Evolutionary conservation across 2,888 invertebrate genomes (phyloP), one percentile per base, ranked within the genome.

Genomic region (Empis livida): DNA sequence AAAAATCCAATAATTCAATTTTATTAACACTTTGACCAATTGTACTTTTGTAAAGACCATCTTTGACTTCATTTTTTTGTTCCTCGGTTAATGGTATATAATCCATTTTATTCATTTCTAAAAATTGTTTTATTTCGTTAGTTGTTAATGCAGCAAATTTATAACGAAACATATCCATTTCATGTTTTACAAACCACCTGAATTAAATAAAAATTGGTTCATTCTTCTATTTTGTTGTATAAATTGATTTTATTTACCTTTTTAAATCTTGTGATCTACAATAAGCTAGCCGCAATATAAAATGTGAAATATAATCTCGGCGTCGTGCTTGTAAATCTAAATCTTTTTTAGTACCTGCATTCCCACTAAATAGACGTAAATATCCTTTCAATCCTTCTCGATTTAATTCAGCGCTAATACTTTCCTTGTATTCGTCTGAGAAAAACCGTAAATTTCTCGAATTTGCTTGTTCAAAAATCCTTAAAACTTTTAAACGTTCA

Each of bases 301-400:
- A 96, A 67, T 99, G 97, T 1, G 96, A 91, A 44, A 95, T 77
- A 59, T 89, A 84, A 68, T 99, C 97, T 51, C 79, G 77, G 31
- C 78, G 75, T 47, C 88, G 74, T 1, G 79, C 78, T 61, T 81
- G 77, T 40, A 80, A 62, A 59, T 84, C 82, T 2, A 69, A 61
- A 51, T 82, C 81, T 13, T 71, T 71, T 38, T 74, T 73, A 9
- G 72, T 70, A 56, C 71, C 73, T 37, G 71, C 75, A 45, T 71
- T 69, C 47, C 73, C 74, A 55, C 77, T 72, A 52, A 83, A 73
- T 16, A 85, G 68, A 53, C 77, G 75, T 10, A 74, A 66, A 58
- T 78, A 83, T 50, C 78, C 76, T 57, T 78, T 80, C 23, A 84
- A 66, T 1, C 81, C 81, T 59, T 82, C 80, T 49, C 78, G 79